Conservation (phyloP, 2,113 vertebrate species). For the Axis porcinus region DNA sequence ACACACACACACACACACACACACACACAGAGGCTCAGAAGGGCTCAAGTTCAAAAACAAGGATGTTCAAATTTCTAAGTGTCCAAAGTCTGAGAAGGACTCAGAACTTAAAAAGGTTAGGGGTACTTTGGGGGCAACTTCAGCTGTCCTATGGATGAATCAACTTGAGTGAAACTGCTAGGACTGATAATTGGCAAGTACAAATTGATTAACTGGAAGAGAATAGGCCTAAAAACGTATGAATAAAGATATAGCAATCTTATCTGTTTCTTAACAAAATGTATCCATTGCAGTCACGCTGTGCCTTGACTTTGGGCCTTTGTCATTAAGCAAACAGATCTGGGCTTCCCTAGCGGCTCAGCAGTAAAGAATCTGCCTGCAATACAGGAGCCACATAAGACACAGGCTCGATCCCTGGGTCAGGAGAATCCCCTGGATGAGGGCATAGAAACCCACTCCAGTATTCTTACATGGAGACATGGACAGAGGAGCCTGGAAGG, state of each 20-base stretch:
- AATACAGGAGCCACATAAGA: background rate
- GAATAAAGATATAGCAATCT: background rate
- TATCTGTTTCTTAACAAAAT: background rate
- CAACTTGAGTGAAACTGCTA: background rate
- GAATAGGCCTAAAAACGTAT: background rate
- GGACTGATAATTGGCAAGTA: background rate
- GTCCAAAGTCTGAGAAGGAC: background rate
- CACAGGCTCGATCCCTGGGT: background rate
- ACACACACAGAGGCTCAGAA: background rate
- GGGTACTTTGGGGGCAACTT: background rate
- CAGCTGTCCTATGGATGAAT: background rate
- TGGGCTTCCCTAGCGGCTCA: background rate
- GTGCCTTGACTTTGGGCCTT: background rate
- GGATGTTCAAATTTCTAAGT: background rate
- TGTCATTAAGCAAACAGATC: background rate
- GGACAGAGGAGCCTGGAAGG: background rate
- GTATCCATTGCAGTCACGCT: background rate
- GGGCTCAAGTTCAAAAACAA: background rate
- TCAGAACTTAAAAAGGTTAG: background rate
- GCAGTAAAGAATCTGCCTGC: background rate
- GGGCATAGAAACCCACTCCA: background rate
- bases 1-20: no score
- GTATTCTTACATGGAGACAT: background rate
- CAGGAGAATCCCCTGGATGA: background rate
- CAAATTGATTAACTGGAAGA: background rate